phyloP scores from a whole-genome alignment of 92 coral and sea anemone species.

The Umimayanthus chanpuru region DNA sequence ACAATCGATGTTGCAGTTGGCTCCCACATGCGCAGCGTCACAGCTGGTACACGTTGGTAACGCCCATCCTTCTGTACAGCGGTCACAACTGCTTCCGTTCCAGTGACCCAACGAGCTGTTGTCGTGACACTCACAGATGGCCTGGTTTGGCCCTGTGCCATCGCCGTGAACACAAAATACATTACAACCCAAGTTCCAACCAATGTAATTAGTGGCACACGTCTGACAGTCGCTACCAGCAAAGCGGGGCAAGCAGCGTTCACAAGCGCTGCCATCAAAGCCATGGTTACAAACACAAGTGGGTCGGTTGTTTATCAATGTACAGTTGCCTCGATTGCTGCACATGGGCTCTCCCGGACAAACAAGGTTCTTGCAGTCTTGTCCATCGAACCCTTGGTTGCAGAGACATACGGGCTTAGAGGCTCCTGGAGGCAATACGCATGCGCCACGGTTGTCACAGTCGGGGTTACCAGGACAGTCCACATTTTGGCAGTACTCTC shows the following conservation, averaged over 20 bases:
- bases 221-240: constrained; percentile 61
- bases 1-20: constrained; percentile 79
- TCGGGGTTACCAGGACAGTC: constrained; percentile 78
- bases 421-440: constrained; percentile 48
- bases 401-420: constrained; percentile 59
- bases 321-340: constrained; percentile 65
- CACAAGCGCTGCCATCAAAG: constrained; percentile 67
- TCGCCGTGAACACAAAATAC: constrained; percentile 73
- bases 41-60: constrained; percentile 81
- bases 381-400: constrained; percentile 65
- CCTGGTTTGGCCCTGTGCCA: constrained; percentile 61
- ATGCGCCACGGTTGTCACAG: constrained; percentile 59
- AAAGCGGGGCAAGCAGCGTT: constrained; percentile 58
- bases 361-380: constrained; percentile 61
- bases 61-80: constrained; percentile 87
- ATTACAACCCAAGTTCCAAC: constrained; percentile 66
- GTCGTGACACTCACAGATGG: constrained; percentile 78
- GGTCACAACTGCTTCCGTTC: constrained; percentile 87
- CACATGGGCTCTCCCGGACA: constrained; percentile 74
- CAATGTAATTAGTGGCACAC: constrained; percentile 60
- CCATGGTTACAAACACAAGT: constrained; percentile 61
- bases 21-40: constrained; percentile 88
- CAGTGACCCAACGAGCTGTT: constrained; percentile 76
- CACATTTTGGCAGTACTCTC: constrained; percentile 53
- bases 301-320: constrained; percentile 49